Evolutionary conservation across 2,797 vertebrate species (phyloP), one percentile per base, ranked within the genome.

Genomic region (Corythornis leucogaster): DNA sequence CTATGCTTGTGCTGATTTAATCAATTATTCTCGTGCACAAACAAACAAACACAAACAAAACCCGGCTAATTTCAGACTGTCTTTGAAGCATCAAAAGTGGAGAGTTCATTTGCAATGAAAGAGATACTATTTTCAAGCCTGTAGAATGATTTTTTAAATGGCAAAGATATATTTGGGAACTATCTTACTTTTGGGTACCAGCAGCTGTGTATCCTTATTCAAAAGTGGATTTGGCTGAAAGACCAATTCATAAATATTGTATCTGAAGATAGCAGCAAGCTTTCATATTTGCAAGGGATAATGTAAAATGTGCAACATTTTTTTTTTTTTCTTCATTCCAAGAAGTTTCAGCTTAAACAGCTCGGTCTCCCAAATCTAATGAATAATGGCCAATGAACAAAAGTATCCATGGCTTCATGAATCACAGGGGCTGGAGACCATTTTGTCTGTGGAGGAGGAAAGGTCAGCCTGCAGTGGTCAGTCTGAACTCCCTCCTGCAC

Each of bases 181-280:
- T 66, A 33, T 80, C 74, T 20, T 94, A 91, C 77, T 95, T 92
- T 80, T 92, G 90, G 91, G 85, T 94, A 92, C 81, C 59, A 11
- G 84, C 95, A 96, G 95, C 94, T 96, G 91, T 68, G 89, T 94
- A 91, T 96, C 93, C 93, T 93, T 83, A 90, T 92, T 83, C 75
- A 93, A 85, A 94, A 96, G 78, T 85, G 90, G 88, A 91, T 95
- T 95, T 96, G 90, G 83, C 96, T 95, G 94, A 90, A 94, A 96
- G 93, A 96, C 91, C 90, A 66, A 91, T 92, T 96, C 94, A 93
- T 94, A 94, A 96, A 96, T 94, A 93, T 78, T 94, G 62, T 95
- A 87, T 86, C 92, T 90, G 73, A 87, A 87, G 78, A 85, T 28
- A 75, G 83, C 75, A 87, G 80, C 58, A 87, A 89, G 86, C 85